These are phyloP conservation scores for Xestobium rufovillosum DNA, from an alignment of 2,888 invertebrate genomes.

Conservation along the genomic window DNA sequence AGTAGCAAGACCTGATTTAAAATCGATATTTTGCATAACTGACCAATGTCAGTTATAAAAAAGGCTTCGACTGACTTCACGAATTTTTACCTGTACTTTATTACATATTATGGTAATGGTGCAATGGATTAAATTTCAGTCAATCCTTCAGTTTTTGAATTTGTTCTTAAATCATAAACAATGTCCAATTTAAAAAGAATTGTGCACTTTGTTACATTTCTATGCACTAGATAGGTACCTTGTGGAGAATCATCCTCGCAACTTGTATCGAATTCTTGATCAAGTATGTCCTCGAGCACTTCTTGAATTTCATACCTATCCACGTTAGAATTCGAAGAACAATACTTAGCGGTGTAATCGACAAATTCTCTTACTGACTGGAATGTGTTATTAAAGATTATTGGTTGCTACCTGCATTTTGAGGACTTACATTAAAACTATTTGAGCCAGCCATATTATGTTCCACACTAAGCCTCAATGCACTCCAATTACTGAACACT, in stretches of 20 bases:
- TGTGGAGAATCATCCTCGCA: slow-evolving; percentile 64
- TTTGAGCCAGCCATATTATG: slow-evolving; percentile 66
- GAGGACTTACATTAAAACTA: slow-evolving; percentile 56
- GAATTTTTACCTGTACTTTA: too few relatives aligned
- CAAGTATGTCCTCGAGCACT: slow-evolving; percentile 61
- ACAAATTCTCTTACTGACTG: slow-evolving; percentile 59
- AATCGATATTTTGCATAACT: too few relatives aligned
- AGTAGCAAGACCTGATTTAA: too few relatives aligned
- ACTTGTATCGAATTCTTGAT: slow-evolving; percentile 64
- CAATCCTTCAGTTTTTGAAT: too few relatives aligned
- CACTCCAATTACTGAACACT: slow-evolving; percentile 66
- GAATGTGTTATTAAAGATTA: slow-evolving; percentile 25
- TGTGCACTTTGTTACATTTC: too few relatives aligned
- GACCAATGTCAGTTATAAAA: too few relatives aligned
- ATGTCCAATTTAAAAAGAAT: too few relatives aligned
- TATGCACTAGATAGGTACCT: slow-evolving; percentile 39
- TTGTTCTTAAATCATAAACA: too few relatives aligned
- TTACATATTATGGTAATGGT: too few relatives aligned
- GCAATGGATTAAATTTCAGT: too few relatives aligned
- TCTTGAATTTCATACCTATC: slow-evolving; percentile 55
- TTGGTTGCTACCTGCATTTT: too few relatives aligned
- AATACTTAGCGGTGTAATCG: slow-evolving; percentile 57
- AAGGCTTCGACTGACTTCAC: too few relatives aligned
- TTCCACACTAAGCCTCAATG: slow-evolving; percentile 61
- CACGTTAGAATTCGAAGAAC: slow-evolving; percentile 49